Evolutionary conservation across 2,797 vertebrate species (phyloP), one percentile per base, ranked within the genome.

Genomic region (Brachyalestes nurse): DNA sequence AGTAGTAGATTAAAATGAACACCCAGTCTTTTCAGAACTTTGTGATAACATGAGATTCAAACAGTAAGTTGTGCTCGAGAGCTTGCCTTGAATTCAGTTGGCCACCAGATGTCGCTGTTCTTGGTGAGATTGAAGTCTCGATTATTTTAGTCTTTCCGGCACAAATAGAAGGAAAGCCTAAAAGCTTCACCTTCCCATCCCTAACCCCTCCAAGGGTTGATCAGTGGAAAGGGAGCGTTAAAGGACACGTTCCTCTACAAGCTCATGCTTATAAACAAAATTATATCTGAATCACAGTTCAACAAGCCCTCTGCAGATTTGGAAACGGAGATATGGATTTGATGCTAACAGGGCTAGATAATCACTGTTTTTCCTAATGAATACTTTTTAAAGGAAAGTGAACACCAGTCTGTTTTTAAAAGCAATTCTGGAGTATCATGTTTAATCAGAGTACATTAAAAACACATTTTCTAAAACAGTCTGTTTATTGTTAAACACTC

Each of bases 401-500:
- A 64, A 17, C 34, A 4, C 40, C 14, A 34, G 38, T 14, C 25
- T 6, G 6, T 8, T 28, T 53, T 6, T 7, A 16, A 25, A 4
- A 79, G 4, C 1, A n/a, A 38, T 72, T 13, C 19, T 58, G 28
- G 2, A 74, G 49, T 4, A 6, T 21, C 28, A 42, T 1, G 55
- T 42, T 58, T 9, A 7, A 17, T 28, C 13, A 64, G 16, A 70
- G 25, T 13, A 8, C 1, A 0, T 42, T 19, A 9, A 12, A 75
- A 80, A 82, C 34, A 19, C 10, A 23, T 86, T 91, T 89, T 90
- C 90, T 93, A 92, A 94, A 95, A 93, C 87, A 83, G 83, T 91
- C 88, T 84, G 86, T 95, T 95, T 95, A 95, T 95, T 90, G 88
- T 89, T 95, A 92, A 94, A 93, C 91, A 90, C 91, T 92, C 90